Base-by-base conservation (phyloP, 2,888 invertebrate species). In the Steinernema hermaphroditum region DNA sequence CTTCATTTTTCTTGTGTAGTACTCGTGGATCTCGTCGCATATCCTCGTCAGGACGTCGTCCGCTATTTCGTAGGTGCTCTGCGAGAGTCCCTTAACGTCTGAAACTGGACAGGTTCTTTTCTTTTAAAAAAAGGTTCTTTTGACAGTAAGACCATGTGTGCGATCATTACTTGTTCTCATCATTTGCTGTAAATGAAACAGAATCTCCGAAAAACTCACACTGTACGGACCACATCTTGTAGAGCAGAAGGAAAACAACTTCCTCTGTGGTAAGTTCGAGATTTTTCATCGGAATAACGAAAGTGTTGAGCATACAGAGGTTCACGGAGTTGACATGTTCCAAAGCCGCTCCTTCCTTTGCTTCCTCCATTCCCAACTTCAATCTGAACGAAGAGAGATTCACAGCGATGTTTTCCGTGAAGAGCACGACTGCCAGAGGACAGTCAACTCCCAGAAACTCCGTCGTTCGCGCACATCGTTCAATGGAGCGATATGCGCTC, bases 381-480 rank as follows among this genome's bases (percentile, higher is more conserved):
- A 46, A 49, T 34, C 46, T 46, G 9, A 32, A 22, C 12, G 29
- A 32, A 41, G 41, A 24, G 22, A 72, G 27, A 24, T 72, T 44
- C 16, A 72, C 37, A 14, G 72, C 72, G 14, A 41, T 19, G 16
- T 69, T 69, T 8, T 68, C 27, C 9, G 46, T 34, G 19, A 69
- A 24, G 19, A 71, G 43, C 27, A 54, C 24, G 4, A 54, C 19
- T 2, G 22, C 12, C 14, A 12, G 12, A 24, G 54, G 54, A 54
- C 2, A 19, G 54, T 54, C 54, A 22, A 12, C 22, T 22, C 54
- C 54, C 4, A 54, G 27, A 2, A 54, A 22, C 2, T 54, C 54
- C 1, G 54, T 22, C 19, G 54, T 54, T 27, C 27, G 22, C 16
- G 54, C 54, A 54, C 54, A 54, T 22, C 22, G 16, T 14, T 54